phyloP scores from a whole-genome alignment of 2,888 invertebrate species.

The Pheosia gnoma region DNA sequence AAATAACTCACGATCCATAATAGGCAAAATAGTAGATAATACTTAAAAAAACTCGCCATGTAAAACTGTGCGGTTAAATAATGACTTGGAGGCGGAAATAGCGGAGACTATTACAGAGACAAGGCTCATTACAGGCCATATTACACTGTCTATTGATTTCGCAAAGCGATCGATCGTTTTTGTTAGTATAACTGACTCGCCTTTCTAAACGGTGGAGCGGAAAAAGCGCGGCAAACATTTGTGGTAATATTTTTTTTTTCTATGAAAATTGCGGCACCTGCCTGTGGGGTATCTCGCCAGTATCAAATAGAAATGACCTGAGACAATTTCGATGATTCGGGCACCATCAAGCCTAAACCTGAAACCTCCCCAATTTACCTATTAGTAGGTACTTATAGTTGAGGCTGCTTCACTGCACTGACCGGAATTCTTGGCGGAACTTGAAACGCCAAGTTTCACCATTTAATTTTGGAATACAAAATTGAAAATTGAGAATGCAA shows the following conservation, averaged over 20 bases:
- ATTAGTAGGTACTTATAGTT: no score
- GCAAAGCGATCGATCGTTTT: constrained; percentile 44
- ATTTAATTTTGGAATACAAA: no score
- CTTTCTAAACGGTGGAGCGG: constrained; percentile 36
- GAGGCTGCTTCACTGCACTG: no score
- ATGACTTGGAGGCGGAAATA: constrained; percentile 48
- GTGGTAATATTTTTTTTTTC: background rate
- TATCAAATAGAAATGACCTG: no score
- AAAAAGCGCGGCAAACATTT: background rate
- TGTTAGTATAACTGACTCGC: constrained; percentile 29
- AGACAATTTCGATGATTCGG: no score
- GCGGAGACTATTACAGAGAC: constrained; percentile 31
- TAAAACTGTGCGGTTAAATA: constrained; percentile 41
- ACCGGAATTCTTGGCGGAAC: no score
- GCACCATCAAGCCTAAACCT: no score
- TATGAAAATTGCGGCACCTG: no score
- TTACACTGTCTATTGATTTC: constrained; percentile 56
- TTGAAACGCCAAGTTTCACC: no score
- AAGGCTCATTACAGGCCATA: constrained; percentile 30
- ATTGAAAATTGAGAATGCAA: no score
- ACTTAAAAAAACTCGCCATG: constrained; percentile 40
- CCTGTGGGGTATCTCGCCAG: no score
- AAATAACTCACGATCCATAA: background rate
- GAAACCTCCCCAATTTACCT: no score
- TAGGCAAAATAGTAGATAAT: constrained; percentile 22